Base-by-base conservation (phyloP, 2,888 invertebrate genomes). In the Drosophila pseudotakahashii region DNA sequence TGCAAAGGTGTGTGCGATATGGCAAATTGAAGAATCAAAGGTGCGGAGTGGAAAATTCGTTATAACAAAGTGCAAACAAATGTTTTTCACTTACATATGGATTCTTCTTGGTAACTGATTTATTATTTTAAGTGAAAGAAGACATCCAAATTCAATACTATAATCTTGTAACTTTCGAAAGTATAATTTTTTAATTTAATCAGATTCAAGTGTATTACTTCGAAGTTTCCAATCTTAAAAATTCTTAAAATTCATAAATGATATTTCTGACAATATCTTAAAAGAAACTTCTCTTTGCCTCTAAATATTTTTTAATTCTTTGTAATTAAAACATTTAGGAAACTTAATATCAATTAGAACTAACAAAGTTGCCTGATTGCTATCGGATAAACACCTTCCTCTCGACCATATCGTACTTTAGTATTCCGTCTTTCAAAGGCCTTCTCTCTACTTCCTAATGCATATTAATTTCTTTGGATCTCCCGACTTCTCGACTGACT, bases 351-450 rank as follows among this genome's bases (percentile, higher is more conserved):
- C 55, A 54, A 32, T 58, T 58, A 58, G 9, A 58, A 6, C 39
- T 58, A 19, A 58, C 58, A 41, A 58, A 58, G 55, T 32, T 54
- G 54, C 37, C 37, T 30, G 54, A 58, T 58, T 16, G 11, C 9
- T 19, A 54, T 39, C 55, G 32, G 14, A 14, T 13, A 19, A 41
- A 9, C 58, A 54, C 39, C 30, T 58, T 52, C n/a, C 11, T 32
- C 11, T 19, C 16, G 14, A n/a, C 39, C 7, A 19, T 14, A 14
- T 7, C 7, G 1, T 6, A 37, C 16, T 41, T 32, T 16, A 6
- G 11, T 16, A 42, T 54, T 44, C 19, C 6, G 26, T 0, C n/a
- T 4, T 16, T 34, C 26, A 7, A 45, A 59, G 39, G 19, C 10
- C 5, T 26, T 36, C 16, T 44, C 2, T 34, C 36, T 9, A 34